Conservation (phyloP, 2,113 vertebrate genomes). For the Erythrocebus patas region DNA sequence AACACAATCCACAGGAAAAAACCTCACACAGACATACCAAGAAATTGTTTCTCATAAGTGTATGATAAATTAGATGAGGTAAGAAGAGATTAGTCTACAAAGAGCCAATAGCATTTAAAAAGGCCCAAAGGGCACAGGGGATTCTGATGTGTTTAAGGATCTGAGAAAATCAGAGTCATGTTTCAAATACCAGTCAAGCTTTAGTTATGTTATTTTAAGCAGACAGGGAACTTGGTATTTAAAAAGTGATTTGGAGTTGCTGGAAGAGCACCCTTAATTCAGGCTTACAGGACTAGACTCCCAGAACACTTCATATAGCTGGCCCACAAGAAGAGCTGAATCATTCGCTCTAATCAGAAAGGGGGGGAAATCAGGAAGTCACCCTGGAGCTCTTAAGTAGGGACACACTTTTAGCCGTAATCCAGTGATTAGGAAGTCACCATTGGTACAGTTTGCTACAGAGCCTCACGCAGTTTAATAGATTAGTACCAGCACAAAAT, state of each 20-base stretch:
- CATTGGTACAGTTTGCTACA: background rate
- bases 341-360: background rate
- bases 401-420: no score
- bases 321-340: background rate
- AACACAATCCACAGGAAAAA: background rate
- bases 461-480: background rate
- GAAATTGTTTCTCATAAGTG: background rate
- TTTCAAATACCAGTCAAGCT: background rate
- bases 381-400: background rate
- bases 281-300: background rate
- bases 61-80: background rate
- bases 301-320: background rate
- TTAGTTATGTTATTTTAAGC: background rate
- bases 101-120: background rate
- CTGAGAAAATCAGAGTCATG: background rate
- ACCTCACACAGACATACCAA: background rate
- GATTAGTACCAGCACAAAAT: background rate
- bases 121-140: background rate
- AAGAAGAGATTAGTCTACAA: background rate
- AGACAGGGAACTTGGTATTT: background rate
- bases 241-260: background rate
- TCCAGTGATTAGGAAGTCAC: background rate
- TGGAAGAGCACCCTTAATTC: background rate
- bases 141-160: background rate
- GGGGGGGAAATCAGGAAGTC: background rate